These are phyloP conservation scores for Apamea crenata DNA, from an alignment of 2,888 invertebrate genomes.

Conservation along the genomic window DNA sequence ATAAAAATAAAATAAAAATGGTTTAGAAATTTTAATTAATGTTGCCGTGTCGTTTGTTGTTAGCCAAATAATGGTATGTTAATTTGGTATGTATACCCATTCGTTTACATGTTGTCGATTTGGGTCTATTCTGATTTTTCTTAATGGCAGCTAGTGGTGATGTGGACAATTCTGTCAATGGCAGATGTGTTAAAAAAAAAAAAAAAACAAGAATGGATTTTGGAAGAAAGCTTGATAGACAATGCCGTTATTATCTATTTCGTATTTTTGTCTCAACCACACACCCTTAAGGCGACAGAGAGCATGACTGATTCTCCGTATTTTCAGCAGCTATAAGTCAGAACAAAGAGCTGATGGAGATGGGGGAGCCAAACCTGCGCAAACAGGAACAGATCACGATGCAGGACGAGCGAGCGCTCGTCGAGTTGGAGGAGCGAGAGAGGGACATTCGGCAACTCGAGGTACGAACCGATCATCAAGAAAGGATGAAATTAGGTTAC, in stretches of 20 bases:
- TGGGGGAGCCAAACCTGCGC: conserved; percentile 75
- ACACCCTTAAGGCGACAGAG: background rate
- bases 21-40: background rate
- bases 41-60: background rate
- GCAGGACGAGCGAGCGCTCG: conserved; percentile 96
- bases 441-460: conserved; percentile 97
- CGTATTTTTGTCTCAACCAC: background rate
- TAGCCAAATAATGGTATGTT: background rate
- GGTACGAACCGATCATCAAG: conserved; percentile 85
- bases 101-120: background rate
- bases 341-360: conserved; percentile 78
- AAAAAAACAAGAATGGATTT: background rate
- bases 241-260: background rate
- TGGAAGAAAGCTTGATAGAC: background rate
- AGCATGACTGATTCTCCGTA: background rate
- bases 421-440: conserved; percentile 96
- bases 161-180: background rate
- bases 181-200: background rate
- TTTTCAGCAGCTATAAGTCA: conserved; percentile 59
- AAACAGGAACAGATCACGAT: conserved; percentile 93
- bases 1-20: background rate
- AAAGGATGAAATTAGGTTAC: background rate
- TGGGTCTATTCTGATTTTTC: background rate
- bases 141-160: background rate
- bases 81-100: background rate